A percentile compares a stretch with the other conserved stretches of the same genome.
These are phyloP conservation scores for Clarias fuscus DNA, from an alignment of 2,797 vertebrate genomes.

Conservation along the genomic window DNA sequence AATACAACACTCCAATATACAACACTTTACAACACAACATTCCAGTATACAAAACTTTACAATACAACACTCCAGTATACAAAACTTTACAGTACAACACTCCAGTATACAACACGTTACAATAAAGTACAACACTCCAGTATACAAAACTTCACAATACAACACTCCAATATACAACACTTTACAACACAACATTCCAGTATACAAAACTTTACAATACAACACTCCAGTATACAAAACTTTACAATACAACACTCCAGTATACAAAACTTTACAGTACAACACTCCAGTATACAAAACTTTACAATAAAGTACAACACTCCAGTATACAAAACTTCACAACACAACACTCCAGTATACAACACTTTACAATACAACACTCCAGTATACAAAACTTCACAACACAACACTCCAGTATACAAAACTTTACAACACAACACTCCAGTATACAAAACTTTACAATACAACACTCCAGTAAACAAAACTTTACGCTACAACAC, in stretches of 20 bases:
- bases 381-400: background rate
- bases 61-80: fast-evolving
- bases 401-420: background rate
- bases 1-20: background rate
- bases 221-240: background rate
- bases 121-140: background rate
- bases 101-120: background rate
- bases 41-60: background rate
- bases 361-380: background rate
- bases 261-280: background rate
- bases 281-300: background rate
- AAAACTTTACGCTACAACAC: background rate
- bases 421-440: background rate
- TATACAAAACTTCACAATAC: background rate
- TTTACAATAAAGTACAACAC: too few species aligned
- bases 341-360: background rate
- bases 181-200: background rate
- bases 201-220: background rate
- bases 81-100: background rate
- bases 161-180: background rate
- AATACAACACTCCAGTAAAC: background rate
- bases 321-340: background rate
- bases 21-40: background rate
- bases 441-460: background rate
- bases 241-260: background rate